These are phyloP conservation scores for Meiosimyza decipiens DNA, from an alignment of 2,888 invertebrate genomes.

Conservation along the genomic window DNA sequence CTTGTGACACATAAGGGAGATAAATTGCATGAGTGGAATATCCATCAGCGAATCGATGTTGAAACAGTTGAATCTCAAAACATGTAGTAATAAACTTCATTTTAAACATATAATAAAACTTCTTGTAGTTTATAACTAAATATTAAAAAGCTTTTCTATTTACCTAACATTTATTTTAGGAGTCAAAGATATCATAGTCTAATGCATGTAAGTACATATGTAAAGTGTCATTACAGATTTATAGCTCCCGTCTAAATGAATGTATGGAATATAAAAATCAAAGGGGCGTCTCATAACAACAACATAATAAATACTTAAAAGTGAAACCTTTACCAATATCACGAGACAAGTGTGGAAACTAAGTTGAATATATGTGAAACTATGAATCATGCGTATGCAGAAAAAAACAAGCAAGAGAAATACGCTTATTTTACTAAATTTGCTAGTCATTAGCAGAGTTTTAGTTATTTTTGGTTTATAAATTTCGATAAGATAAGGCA, in stretches of 20 bases:
- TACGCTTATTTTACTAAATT: constrained; percentile 29
- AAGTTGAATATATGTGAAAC: background rate
- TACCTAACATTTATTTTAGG: background rate
- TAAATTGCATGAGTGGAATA: no score
- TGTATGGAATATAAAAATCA: background rate
- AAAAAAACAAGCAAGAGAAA: constrained; percentile 21
- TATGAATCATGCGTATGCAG: constrained; percentile 8
- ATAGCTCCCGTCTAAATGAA: background rate
- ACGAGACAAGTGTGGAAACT: background rate
- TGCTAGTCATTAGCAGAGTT: constrained; percentile 29
- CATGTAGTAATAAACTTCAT: no score
- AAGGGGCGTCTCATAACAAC: constrained; percentile 14
- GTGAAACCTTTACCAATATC: background rate
- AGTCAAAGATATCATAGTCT: background rate
- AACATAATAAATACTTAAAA: background rate
- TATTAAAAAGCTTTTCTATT: no score
- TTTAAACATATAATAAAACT: no score
- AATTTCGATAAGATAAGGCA: no score
- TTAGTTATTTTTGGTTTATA: no score
- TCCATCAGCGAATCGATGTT: no score
- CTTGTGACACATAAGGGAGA: no score
- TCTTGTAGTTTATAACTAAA: no score
- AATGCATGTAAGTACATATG: background rate
- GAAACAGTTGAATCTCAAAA: no score
- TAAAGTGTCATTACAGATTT: background rate